Evolutionary conservation across 2,888 invertebrate genomes (phyloP), one percentile per base, ranked within the genome.

Genomic region (Mesorhabditis belari): DNA sequence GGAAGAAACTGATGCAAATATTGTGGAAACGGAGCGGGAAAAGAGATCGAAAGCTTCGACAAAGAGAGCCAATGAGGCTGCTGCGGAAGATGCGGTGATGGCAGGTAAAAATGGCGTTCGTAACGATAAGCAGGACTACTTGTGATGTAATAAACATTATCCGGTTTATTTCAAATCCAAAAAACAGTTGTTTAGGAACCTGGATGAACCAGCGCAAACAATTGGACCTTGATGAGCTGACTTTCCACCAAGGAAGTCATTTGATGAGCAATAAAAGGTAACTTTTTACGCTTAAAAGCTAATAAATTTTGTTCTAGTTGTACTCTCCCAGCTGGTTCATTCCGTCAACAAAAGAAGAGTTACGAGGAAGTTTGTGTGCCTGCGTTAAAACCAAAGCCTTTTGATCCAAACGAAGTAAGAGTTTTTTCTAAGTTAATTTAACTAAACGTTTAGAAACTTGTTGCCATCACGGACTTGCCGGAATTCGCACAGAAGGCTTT

Each of bases 281-380:
- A n/a, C n/a, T n/a, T n/a, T n/a, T 91, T 0, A 17, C 9, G 52
- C 19, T 5, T 27, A 17, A 17, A 17, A 23, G 19, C 12, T 19
- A 12, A 24, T 44, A 2, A 6, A 56, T 24, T 21, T 26, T 12
- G 55, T 59, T 69, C 6, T 55, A 68, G 73, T 64, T 99, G 98
- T 81, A 91, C 93, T 80, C 85, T 99, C 68, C 98, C 98, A 0
- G 94, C 95, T 66, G 96, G 98, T 0, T 94, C 94, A 0, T 95
- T 91, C 82, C 86, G 96, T 73, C 94, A 94, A 80, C 93, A 93
- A 83, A 87, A 92, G 71, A 96, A 94, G 85, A 95, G 89, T n/a
- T 98, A 96, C 81, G 98, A 98, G 83, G 95, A 96, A 76, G 86
- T 99, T n/a, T 94, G 96, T 82, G 96, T 99, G 4, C 98, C 98